A percentile compares a stretch with the other conserved stretches of the same genome.
Evolutionary conservation across 1,140 invertebrate species (phyloP).

Genomic region (Heliconius nattereri): DNA sequence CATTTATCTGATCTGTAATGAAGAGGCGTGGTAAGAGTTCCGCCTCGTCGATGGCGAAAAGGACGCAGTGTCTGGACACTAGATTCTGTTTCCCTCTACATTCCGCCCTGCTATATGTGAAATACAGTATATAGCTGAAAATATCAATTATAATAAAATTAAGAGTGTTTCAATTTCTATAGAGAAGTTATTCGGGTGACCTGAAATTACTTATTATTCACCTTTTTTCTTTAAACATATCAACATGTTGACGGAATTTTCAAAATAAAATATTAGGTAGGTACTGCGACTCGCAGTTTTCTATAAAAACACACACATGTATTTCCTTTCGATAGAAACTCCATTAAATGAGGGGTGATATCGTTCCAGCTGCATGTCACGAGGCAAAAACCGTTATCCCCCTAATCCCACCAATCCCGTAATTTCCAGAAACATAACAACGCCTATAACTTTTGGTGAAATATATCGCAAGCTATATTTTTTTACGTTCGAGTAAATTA

Average conservation of each 20-base stretch:
- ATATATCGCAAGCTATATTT: neutral
- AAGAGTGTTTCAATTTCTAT: neutral
- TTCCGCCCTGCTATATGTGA: too few species aligned
- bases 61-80: too few species aligned
- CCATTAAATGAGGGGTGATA: slow-evolving; percentile 6
- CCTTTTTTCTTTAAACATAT: neutral
- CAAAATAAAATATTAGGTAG: neutral
- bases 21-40: too few species aligned
- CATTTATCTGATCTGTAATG: too few species aligned
- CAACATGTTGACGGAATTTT: neutral
- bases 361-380: slow-evolving; percentile 6
- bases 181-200: neutral
- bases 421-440: slow-evolving; percentile 21
- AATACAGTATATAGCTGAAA: neutral
- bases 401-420: slow-evolving; percentile 6
- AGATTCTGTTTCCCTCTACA: too few species aligned
- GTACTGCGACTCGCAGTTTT: neutral
- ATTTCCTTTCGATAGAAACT: slow-evolving; percentile 17
- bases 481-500: neutral
- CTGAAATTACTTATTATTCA: neutral
- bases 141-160: neutral
- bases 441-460: neutral
- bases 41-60: too few species aligned
- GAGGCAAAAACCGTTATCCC: slow-evolving; percentile 3
- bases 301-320: slow-evolving; percentile 1